Conservation (phyloP, 2,888 invertebrate species). For the Hirtodrosophila alboralis region DNA sequence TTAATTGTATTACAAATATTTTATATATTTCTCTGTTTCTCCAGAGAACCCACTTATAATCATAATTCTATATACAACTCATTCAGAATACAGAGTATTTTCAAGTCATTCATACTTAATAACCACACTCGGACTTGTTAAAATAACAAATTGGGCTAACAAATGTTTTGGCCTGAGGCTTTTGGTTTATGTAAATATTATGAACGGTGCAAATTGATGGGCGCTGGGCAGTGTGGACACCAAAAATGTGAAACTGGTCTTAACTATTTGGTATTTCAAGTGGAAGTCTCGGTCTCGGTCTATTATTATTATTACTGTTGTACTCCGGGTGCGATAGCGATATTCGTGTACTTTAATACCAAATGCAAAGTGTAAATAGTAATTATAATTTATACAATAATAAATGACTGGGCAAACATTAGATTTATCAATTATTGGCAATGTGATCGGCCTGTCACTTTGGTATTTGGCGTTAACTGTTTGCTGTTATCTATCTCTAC, state of each 20-base stretch:
- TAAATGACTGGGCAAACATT: constrained; percentile 63
- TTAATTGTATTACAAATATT: too few relatives aligned
- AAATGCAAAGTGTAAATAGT: constrained; percentile 34
- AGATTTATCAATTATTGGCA: constrained; percentile 65
- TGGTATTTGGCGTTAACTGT: constrained; percentile 41
- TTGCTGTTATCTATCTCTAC: constrained; percentile 2
- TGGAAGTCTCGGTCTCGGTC: constrained; percentile 2
- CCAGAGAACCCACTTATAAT: too few relatives aligned
- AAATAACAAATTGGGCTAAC: constrained; percentile 57
- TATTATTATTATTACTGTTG: background rate
- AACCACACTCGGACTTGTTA: constrained; percentile 3
- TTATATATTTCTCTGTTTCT: too few relatives aligned
- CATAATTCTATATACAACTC: too few relatives aligned
- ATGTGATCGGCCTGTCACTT: constrained; percentile 56
- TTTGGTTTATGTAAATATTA: constrained; percentile 69
- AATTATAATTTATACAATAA: constrained; percentile 53
- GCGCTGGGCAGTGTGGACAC: constrained; percentile 15
- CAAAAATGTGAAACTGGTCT: constrained; percentile 3
- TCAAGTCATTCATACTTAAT: background rate
- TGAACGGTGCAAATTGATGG: constrained; percentile 42
- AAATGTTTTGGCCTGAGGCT: constrained; percentile 34
- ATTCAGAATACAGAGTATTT: constrained; percentile 19
- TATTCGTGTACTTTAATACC: constrained; percentile 6
- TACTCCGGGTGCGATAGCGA: constrained; percentile 17
- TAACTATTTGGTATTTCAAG: constrained; percentile 3